A percentile compares a stretch with the other conserved stretches of the same genome.
Evolutionary conservation across 2,888 invertebrate genomes (phyloP).

Genomic region (Tachina fera): DNA sequence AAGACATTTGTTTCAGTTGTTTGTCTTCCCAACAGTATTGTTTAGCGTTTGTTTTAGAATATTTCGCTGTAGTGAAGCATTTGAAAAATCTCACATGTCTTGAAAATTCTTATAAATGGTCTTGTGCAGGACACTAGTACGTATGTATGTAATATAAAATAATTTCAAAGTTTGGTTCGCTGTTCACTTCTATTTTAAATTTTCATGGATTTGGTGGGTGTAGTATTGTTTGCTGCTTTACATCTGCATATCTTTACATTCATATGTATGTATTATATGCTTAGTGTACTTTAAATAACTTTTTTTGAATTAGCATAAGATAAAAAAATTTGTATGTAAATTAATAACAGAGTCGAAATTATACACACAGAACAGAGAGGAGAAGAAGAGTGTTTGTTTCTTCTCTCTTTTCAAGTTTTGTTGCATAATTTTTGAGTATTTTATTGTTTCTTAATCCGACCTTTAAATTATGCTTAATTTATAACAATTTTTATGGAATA

Average conservation of each 20-base stretch:
- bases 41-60: too few relatives aligned
- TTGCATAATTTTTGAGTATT: constrained; percentile 9
- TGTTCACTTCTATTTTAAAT: neutral
- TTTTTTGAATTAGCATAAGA: constrained; percentile 16
- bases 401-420: neutral
- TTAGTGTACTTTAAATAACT: constrained; percentile 9
- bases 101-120: too few relatives aligned
- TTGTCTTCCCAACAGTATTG: too few relatives aligned
- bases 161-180: neutral
- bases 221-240: constrained; percentile 14
- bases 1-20: too few relatives aligned
- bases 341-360: constrained; percentile 49
- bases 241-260: neutral
- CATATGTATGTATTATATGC: constrained; percentile 3
- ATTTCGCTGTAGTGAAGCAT: too few relatives aligned
- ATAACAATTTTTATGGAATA: constrained; percentile 14
- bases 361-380: constrained; percentile 62
- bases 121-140: too few relatives aligned
- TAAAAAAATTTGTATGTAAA: constrained; percentile 3
- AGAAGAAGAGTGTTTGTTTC: too few relatives aligned
- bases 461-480: constrained; percentile 12
- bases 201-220: constrained; percentile 50
- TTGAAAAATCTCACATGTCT: too few relatives aligned
- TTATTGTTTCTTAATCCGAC: constrained; percentile 21
- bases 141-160: constrained; percentile 18